These are phyloP conservation scores for Tridacna gigas DNA, from an alignment of 2,888 invertebrate species.

Conservation along the genomic window DNA sequence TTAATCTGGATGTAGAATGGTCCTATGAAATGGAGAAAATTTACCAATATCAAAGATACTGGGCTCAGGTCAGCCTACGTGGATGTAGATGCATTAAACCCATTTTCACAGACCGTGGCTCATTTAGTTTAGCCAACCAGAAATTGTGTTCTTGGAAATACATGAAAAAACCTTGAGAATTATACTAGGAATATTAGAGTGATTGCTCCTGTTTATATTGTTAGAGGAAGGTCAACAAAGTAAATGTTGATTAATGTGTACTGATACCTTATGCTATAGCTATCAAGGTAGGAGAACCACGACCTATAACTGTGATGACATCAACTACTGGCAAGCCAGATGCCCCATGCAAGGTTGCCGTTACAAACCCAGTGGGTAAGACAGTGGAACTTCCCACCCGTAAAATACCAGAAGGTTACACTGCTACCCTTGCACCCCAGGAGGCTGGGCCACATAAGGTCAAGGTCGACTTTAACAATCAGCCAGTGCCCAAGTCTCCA, in stretches of 20 bases:
- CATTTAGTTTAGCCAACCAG: no score
- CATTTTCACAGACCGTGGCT: no score
- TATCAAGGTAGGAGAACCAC: constrained; percentile 65
- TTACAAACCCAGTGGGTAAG: constrained; percentile 80
- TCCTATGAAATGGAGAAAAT: no score
- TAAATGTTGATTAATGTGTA: not conserved
- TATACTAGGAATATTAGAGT: no score
- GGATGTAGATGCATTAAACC: no score
- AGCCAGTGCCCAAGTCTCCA: constrained; percentile 83
- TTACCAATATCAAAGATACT: no score
- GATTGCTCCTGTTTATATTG: no score
- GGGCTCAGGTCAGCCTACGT: no score
- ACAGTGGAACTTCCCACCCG: constrained; percentile 91
- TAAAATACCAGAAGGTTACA: constrained; percentile 90
- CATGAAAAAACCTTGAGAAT: no score
- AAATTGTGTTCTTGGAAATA: no score
- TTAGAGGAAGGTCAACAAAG: no score
- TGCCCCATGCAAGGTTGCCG: constrained; percentile 70
- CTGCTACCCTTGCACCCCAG: constrained; percentile 82
- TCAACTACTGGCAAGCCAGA: constrained; percentile 70
- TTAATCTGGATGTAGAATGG: no score
- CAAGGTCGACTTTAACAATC: constrained; percentile 82
- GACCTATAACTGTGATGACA: constrained; percentile 65
- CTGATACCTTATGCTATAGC: constrained; percentile 43
- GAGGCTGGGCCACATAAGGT: constrained; percentile 84